phyloP scores from a whole-genome alignment of 2,888 invertebrate genomes.

The Tridacna crocea region DNA sequence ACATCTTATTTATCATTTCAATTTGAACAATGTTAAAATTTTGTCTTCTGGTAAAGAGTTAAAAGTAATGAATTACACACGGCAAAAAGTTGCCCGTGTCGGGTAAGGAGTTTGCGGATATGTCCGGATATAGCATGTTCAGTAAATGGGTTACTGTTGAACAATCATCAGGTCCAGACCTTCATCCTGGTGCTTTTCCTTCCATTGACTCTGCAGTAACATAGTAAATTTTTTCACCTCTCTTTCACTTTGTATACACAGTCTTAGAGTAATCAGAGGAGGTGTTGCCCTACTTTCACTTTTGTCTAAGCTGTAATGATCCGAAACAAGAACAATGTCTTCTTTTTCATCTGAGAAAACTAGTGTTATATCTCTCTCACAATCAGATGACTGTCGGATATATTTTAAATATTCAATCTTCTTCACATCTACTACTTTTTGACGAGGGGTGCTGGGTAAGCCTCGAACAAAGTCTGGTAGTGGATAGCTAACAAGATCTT shows the following conservation, averaged over 20 bases:
- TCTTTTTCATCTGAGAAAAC: conserved; percentile 81
- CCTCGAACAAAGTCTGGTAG: conserved; percentile 82
- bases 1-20: too few species aligned
- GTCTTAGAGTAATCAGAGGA: conserved; percentile 72
- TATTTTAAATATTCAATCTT: conserved; percentile 77
- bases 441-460: conserved; percentile 77
- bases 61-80: too few species aligned
- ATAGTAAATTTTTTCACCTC: conserved; percentile 78
- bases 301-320: conserved; percentile 76
- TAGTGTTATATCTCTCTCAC: conserved; percentile 73
- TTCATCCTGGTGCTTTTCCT: conserved; percentile 65
- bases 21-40: too few species aligned
- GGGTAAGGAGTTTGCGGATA: too few species aligned
- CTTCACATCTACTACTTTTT: conserved; percentile 74
- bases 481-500: conserved; percentile 82
- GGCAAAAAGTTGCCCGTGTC: too few species aligned
- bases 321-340: conserved; percentile 80
- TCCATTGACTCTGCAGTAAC: conserved; percentile 78
- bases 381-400: conserved; percentile 66
- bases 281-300: conserved; percentile 64
- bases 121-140: too few species aligned
- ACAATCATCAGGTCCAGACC: conserved; percentile 15
- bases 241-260: conserved; percentile 75
- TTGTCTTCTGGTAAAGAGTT: too few species aligned
- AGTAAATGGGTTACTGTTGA: background rate